These are phyloP conservation scores for Argyrosomus regius DNA, from an alignment of 2,797 vertebrate species.

Conservation along the genomic window DNA sequence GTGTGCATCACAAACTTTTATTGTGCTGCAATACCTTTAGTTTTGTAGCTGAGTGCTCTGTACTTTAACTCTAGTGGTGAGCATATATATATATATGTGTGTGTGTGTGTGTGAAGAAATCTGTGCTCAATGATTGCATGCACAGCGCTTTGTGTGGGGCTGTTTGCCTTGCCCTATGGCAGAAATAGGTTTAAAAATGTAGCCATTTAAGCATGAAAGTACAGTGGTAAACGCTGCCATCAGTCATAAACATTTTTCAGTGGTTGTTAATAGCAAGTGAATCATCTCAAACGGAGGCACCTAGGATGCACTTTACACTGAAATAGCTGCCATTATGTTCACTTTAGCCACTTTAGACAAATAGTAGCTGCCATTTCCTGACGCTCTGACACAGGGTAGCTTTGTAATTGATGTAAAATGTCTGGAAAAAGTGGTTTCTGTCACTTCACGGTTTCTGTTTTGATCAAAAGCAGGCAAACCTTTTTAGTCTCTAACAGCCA, in stretches of 20 bases:
- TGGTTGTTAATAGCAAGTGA: conserved; percentile 59
- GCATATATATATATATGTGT: neutral
- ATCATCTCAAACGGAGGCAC: conserved; percentile 64
- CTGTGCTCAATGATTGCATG: neutral
- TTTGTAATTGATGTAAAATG: conserved; percentile 59
- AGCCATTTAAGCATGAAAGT: conserved; percentile 27
- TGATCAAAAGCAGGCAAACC: conserved; percentile 48
- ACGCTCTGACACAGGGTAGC: conserved; percentile 48
- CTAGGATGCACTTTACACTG: conserved; percentile 60
- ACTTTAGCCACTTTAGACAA: conserved; percentile 63
- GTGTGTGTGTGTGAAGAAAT: neutral
- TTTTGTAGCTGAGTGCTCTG: conserved; percentile 7
- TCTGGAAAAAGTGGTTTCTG: conserved; percentile 39
- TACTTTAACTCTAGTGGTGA: neutral
- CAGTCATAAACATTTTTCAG: conserved; percentile 51
- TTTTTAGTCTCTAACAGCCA: conserved; percentile 33
- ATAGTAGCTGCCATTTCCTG: conserved; percentile 44
- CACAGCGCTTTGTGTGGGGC: neutral
- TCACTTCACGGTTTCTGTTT: conserved; percentile 45
- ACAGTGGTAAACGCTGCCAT: conserved; percentile 36
- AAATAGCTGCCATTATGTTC: conserved; percentile 67
- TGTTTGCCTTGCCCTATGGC: neutral
- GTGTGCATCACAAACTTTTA: conserved; percentile 6
- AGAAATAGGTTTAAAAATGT: conserved; percentile 34
- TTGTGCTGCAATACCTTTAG: neutral